A percentile compares a stretch with the other conserved stretches of the same genome.
Conservation (phyloP, 2,797 vertebrate species). For the Aviceda cuculoides region DNA sequence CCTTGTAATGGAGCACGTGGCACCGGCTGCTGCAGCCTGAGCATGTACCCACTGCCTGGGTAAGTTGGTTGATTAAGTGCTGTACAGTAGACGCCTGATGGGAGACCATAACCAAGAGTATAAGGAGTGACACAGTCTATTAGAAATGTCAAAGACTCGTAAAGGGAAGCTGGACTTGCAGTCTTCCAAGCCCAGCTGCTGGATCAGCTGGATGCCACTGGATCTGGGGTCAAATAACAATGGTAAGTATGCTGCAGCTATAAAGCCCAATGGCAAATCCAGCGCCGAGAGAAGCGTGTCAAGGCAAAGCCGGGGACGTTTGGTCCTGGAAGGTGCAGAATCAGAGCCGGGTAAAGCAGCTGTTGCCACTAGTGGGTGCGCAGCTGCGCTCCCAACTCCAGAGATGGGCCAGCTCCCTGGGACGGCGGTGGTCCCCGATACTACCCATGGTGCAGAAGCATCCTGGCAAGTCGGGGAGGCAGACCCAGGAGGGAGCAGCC, state of each 20-base stretch:
- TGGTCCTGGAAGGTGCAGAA: background rate
- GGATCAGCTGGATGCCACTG: background rate
- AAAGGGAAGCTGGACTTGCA: background rate
- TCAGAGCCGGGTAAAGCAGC: background rate
- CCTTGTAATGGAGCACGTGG: background rate
- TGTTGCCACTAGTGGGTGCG: background rate
- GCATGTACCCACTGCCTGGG: accelerated
- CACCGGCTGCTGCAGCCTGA: background rate
- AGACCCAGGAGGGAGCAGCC: background rate
- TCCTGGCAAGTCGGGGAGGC: accelerated
- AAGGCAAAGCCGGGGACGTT: background rate
- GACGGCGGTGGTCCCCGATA: accelerated
- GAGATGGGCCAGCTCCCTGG: accelerated
- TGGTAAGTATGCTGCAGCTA: background rate
- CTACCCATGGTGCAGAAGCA: background rate
- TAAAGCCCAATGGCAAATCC: background rate
- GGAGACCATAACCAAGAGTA: background rate
- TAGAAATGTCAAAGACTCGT: background rate
- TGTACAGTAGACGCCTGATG: background rate
- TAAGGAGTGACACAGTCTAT: background rate
- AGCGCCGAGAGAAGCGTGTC: accelerated
- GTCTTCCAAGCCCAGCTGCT: background rate
- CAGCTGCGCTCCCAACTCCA: background rate
- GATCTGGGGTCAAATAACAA: background rate
- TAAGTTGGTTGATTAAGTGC: too few species aligned